Percentiles rank a stretch among this genome's conserved stretches.
Evolutionary conservation across 2,797 vertebrate genomes (phyloP).

Genomic region (Enteromius paludinosus): DNA sequence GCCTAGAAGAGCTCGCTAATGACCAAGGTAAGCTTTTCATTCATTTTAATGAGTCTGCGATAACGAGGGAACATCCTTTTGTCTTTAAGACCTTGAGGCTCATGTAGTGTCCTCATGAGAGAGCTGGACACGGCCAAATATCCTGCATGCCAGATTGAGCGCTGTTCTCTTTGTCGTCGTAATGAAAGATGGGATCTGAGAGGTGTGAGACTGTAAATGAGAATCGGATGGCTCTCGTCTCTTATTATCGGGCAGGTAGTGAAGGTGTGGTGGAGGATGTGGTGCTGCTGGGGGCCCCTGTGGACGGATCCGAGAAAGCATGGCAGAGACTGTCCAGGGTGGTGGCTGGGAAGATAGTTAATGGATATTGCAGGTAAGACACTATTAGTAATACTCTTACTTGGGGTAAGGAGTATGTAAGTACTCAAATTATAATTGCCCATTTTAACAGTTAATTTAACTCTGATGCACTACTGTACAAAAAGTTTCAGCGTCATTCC

Average conservation of each 20-base stretch:
- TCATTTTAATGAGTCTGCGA: background rate
- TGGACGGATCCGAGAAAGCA: conserved; percentile 89
- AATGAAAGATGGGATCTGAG: conserved; percentile 28
- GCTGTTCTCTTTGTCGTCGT: conserved; percentile 4
- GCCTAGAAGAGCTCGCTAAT: conserved; percentile 92
- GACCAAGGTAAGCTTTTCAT: conserved; percentile 83
- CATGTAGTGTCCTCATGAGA: background rate
- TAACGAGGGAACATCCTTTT: background rate
- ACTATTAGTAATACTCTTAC: background rate
- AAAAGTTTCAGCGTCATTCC: no score
- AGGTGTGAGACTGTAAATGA: conserved; percentile 34
- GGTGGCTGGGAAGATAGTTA: conserved; percentile 92
- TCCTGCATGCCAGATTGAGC: background rate
- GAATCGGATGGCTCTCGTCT: no score
- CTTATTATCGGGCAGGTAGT: conserved; percentile 75
- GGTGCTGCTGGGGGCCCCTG: conserved; percentile 91
- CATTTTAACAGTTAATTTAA: background rate
- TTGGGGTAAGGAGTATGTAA: background rate
- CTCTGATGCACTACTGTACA: background rate
- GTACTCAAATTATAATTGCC: background rate
- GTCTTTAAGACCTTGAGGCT: background rate
- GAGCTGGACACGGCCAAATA: background rate
- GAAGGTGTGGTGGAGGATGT: conserved; percentile 93
- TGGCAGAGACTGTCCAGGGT: conserved; percentile 88
- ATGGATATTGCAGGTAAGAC: conserved; percentile 92